Conservation (phyloP, 1,140 invertebrate genomes). For the Eueides isabella region DNA sequence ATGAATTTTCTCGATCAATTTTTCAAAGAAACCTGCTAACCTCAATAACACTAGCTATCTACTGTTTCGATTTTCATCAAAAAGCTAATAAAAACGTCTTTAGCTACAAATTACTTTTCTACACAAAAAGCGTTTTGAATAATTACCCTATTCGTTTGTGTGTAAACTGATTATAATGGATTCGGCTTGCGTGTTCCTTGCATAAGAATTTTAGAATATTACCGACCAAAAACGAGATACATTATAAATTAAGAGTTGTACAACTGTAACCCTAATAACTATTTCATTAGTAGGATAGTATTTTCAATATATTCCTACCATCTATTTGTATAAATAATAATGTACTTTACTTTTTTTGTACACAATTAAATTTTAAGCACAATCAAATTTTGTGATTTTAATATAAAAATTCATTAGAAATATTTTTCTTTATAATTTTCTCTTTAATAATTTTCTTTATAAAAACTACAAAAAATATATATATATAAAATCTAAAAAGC, state of each 20-base stretch:
- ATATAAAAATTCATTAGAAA: no score
- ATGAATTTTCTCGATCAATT: constrained; percentile 42
- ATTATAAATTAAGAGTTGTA: neutral
- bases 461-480: no score
- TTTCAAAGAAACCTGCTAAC: constrained; percentile 32
- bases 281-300: neutral
- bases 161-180: constrained; percentile 10
- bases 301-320: no score
- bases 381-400: no score
- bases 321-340: no score
- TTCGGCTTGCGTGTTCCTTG: neutral
- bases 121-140: constrained; percentile 31
- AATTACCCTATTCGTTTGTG: constrained; percentile 19
- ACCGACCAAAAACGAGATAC: neutral
- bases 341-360: no score
- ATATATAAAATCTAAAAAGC: no score
- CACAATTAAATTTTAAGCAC: no score
- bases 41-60: constrained; percentile 39
- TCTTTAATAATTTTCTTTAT: no score
- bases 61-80: constrained; percentile 39
- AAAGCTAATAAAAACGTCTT: constrained; percentile 40
- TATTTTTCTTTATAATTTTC: no score
- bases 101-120: constrained; percentile 36
- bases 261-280: neutral
- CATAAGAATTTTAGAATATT: neutral